These are phyloP conservation scores for Onthophagus sagittarius DNA, from an alignment of 2,888 invertebrate species.

Conservation along the genomic window DNA sequence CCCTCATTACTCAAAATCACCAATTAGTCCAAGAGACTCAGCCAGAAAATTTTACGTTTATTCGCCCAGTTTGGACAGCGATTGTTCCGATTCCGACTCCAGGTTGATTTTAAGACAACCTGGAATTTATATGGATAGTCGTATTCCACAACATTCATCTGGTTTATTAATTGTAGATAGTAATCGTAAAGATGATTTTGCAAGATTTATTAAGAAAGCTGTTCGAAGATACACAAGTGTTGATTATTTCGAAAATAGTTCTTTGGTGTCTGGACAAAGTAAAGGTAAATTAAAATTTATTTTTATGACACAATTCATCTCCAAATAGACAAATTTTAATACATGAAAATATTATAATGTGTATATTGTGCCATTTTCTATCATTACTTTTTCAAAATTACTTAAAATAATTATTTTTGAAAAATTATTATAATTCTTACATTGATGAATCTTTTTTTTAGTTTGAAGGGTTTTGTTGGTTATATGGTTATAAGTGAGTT, in stretches of 20 bases:
- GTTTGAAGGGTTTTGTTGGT: no score
- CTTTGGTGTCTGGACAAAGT: constrained; percentile 47
- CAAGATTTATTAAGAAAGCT: constrained; percentile 49
- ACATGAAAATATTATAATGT: no score
- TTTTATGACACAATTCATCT: neutral
- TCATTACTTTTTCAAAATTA: no score
- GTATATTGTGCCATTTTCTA: no score
- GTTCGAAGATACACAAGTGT: constrained; percentile 47
- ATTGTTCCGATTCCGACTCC: constrained; percentile 48
- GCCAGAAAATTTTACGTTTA: constrained; percentile 47
- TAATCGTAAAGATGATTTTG: constrained; percentile 37
- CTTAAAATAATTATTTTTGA: no score
- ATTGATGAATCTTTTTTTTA: no score
- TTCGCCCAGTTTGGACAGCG: constrained; percentile 47
- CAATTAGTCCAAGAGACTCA: constrained; percentile 44
- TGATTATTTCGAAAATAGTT: constrained; percentile 46
- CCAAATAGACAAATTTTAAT: constrained; percentile 3
- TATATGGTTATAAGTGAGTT: no score
- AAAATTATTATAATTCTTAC: no score
- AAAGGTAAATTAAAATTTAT: constrained; percentile 39
- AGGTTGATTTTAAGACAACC: constrained; percentile 43
- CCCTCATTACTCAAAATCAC: constrained; percentile 46
- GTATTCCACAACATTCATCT: constrained; percentile 26
- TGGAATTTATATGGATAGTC: constrained; percentile 25
- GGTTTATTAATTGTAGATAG: constrained; percentile 47